Percentiles rank a stretch among this genome's conserved stretches.
phyloP scores from a whole-genome alignment of 2,113 vertebrate species.

The Rana temporaria region DNA sequence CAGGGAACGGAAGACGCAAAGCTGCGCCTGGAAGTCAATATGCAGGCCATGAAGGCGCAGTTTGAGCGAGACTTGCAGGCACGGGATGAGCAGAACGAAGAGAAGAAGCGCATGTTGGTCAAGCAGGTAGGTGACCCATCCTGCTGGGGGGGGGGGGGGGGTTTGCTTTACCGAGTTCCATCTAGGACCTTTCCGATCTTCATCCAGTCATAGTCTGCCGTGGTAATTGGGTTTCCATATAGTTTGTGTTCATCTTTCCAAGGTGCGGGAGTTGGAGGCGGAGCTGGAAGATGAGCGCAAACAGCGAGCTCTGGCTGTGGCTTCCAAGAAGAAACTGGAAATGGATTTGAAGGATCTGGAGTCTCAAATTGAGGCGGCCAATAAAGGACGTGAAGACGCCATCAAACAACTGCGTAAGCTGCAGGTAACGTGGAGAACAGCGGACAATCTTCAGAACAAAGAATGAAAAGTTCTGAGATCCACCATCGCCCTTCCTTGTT shows the following conservation, averaged over 20 bases:
- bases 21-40: slow-evolving; percentile 96
- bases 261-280: slow-evolving; percentile 95
- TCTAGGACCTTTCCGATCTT: too few relatives aligned
- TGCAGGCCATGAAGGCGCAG: slow-evolving; percentile 99
- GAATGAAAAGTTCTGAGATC: too few relatives aligned
- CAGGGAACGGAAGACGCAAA: slow-evolving; percentile 97
- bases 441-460: too few relatives aligned
- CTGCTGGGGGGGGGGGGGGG: too few relatives aligned
- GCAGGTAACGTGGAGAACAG: slow-evolving; percentile 76
- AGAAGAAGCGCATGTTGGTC: slow-evolving; percentile 92
- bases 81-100: slow-evolving; percentile 93
- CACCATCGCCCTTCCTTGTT: too few relatives aligned
- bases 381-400: slow-evolving; percentile 95
- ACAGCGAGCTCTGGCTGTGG: slow-evolving; percentile 89
- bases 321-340: slow-evolving; percentile 95
- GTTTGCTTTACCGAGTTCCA: too few relatives aligned
- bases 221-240: too few relatives aligned
- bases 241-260: background rate
- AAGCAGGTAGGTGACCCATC: slow-evolving; percentile 81
- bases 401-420: slow-evolving; percentile 94
- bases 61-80: slow-evolving; percentile 91
- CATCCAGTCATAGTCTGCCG: background rate
- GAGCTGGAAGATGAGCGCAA: slow-evolving; percentile 97
- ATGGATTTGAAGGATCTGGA: slow-evolving; percentile 95
- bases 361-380: slow-evolving; percentile 90